A percentile compares a stretch with the other conserved stretches of the same genome.
Evolutionary conservation across 2,797 vertebrate genomes (phyloP).

Genomic region (Ctenopoma multispine): DNA sequence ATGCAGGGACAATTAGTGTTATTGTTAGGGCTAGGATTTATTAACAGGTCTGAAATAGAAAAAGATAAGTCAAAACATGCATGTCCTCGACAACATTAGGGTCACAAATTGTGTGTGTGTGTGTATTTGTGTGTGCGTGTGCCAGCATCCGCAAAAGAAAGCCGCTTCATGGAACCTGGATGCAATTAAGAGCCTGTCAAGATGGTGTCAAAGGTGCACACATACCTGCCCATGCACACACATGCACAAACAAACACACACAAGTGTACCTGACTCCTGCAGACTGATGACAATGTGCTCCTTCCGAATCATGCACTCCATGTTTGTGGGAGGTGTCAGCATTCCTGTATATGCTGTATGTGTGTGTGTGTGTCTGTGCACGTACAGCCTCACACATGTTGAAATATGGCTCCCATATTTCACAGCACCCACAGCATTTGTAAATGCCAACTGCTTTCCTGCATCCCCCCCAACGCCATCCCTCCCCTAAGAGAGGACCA

Average conservation of each 20-base stretch:
- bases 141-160: slow-evolving; percentile 50
- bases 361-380: not conserved
- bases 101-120: not conserved
- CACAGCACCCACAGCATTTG: slow-evolving; percentile 74
- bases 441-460: slow-evolving; percentile 75
- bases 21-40: slow-evolving; percentile 49
- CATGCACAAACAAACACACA: slow-evolving; percentile 40
- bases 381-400: slow-evolving; percentile 62
- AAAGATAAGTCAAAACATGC: slow-evolving; percentile 30
- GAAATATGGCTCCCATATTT: slow-evolving; percentile 78
- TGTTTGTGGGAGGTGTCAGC: slow-evolving; percentile 36
- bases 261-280: slow-evolving; percentile 50
- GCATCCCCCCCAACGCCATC: slow-evolving; percentile 37
- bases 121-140: slow-evolving; percentile 17
- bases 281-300: slow-evolving; percentile 52
- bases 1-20: slow-evolving; percentile 30
- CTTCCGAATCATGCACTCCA: slow-evolving; percentile 26
- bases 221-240: slow-evolving; percentile 53
- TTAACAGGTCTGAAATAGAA: slow-evolving; percentile 44
- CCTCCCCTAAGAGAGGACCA: slow-evolving; percentile 65
- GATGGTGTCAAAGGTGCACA: slow-evolving; percentile 71
- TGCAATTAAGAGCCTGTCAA: slow-evolving; percentile 82
- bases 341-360: not conserved
- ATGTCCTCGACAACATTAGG: slow-evolving; percentile 11
- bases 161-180: slow-evolving; percentile 59